Evolutionary conservation across 2,888 invertebrate species (phyloP).

Genomic region (Acanthoscelides obtectus): DNA sequence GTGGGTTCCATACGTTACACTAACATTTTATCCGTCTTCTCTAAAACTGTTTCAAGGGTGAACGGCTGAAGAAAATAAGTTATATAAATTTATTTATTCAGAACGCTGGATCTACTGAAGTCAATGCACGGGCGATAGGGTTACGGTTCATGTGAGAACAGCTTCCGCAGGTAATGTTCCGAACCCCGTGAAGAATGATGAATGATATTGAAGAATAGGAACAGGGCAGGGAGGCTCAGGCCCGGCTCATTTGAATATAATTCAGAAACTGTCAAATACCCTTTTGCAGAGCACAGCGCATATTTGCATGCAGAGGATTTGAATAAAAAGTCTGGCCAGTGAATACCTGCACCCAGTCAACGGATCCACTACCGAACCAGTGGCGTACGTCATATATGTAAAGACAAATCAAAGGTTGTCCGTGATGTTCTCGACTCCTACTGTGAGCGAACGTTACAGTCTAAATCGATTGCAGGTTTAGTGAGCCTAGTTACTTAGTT

Average conservation of each 20-base stretch:
- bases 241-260: conserved; percentile 45
- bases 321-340: conserved; percentile 21
- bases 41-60: too few relatives aligned
- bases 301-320: conserved; percentile 41
- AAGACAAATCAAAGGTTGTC: too few relatives aligned
- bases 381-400: background rate
- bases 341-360: conserved; percentile 5
- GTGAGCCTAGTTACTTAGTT: too few relatives aligned
- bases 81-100: too few relatives aligned
- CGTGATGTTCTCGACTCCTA: too few relatives aligned
- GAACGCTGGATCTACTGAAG: too few relatives aligned
- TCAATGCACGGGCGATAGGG: too few relatives aligned
- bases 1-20: too few relatives aligned
- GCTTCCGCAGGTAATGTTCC: background rate
- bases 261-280: conserved; percentile 46
- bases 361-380: conserved; percentile 5
- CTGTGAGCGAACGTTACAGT: too few relatives aligned
- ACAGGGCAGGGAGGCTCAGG: conserved; percentile 23
- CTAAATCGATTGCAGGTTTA: too few relatives aligned
- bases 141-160: background rate
- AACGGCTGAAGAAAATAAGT: too few relatives aligned
- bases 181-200: background rate
- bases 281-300: conserved; percentile 31
- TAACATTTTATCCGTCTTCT: too few relatives aligned
- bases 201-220: conserved; percentile 31